Conservation (phyloP, 2,888 invertebrate species). For the Drosophila infuscata region DNA sequence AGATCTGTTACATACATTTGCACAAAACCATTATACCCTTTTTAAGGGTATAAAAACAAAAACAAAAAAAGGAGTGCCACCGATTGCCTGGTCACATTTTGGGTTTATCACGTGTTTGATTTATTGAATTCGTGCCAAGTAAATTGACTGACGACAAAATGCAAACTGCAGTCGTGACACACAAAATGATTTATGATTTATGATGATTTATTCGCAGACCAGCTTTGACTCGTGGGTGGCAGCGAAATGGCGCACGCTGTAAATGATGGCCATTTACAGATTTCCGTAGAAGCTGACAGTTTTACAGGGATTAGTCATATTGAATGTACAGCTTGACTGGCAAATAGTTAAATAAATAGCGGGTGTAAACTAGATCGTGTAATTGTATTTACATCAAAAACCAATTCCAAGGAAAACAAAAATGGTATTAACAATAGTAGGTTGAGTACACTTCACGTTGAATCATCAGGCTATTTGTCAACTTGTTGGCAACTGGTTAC, state of each 20-base stretch:
- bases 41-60: too few relatives aligned
- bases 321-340: neutral
- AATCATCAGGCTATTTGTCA: constrained; percentile 6
- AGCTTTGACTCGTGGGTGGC: neutral
- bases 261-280: constrained; percentile 6
- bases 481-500: neutral
- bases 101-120: constrained; percentile 53
- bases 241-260: constrained; percentile 1
- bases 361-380: constrained; percentile 21
- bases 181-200: constrained; percentile 31
- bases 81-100: constrained; percentile 37
- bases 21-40: too few relatives aligned
- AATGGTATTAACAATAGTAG: too few relatives aligned
- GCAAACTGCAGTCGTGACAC: constrained; percentile 46
- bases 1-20: too few relatives aligned
- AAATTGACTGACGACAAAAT: constrained; percentile 24
- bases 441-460: neutral
- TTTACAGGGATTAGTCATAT: constrained; percentile 37
- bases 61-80: constrained; percentile 29
- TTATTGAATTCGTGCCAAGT: constrained; percentile 59
- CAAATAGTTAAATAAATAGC: neutral
- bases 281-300: constrained; percentile 10
- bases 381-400: neutral
- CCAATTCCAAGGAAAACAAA: neutral
- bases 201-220: constrained; percentile 14